These are phyloP conservation scores for Neopipo cinnamomea DNA, from an alignment of 2,113 vertebrate genomes.

Conservation along the genomic window DNA sequence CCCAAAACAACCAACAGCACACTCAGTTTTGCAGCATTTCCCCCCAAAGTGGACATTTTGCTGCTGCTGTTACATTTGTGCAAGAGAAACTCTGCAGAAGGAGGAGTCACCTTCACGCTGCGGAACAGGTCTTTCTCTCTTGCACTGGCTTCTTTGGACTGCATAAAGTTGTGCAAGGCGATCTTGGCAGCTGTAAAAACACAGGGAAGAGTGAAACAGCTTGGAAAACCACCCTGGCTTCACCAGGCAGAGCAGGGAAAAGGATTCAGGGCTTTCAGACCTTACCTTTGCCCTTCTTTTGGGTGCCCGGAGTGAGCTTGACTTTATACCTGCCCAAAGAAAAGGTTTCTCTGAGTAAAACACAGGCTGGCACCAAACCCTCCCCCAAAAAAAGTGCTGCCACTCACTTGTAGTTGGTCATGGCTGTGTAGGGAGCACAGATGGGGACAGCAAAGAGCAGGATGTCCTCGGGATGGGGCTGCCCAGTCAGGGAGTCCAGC, in stretches of 20 bases:
- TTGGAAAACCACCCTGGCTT: accelerated
- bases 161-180: constrained; percentile 92
- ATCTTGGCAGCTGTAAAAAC: constrained; percentile 87
- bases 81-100: accelerated
- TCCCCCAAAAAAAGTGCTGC: not conserved
- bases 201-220: not conserved
- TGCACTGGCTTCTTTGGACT: constrained; percentile 83
- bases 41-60: accelerated
- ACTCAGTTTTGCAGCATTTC: not conserved
- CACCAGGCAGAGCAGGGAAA: not conserved
- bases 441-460: constrained; percentile 91
- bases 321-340: constrained; percentile 84
- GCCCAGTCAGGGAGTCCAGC: constrained; percentile 89
- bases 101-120: constrained; percentile 85
- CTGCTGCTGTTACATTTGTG: not conserved
- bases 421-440: constrained; percentile 92
- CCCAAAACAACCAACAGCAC: accelerated
- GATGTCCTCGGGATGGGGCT: constrained; percentile 88
- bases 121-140: constrained; percentile 95
- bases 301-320: constrained; percentile 93
- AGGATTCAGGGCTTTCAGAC: accelerated
- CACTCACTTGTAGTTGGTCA: constrained; percentile 89
- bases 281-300: constrained; percentile 98
- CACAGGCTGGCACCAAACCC: accelerated
- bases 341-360: not conserved